Conservation (phyloP, 2,888 invertebrate genomes). For the Morinoia aosen region DNA sequence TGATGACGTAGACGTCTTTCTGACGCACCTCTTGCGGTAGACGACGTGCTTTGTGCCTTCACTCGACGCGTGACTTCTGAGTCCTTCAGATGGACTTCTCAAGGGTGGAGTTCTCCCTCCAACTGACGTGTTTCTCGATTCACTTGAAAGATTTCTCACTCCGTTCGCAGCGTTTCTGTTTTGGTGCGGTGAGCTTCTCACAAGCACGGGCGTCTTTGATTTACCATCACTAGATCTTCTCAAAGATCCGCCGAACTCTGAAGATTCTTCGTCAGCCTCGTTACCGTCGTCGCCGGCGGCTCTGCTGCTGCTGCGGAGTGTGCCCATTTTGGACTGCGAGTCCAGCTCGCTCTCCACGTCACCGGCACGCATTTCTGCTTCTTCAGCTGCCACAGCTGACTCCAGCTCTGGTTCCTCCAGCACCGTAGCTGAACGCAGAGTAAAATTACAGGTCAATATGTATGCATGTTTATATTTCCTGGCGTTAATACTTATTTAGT, state of each 20-base stretch:
- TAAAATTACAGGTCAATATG: background rate
- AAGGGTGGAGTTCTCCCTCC: background rate
- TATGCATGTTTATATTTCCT: background rate
- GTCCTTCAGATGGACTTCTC: background rate
- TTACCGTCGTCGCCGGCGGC: conserved; percentile 45
- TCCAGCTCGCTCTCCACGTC: conserved; percentile 53
- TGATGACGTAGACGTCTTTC: conserved; percentile 32
- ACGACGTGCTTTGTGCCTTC: conserved; percentile 69
- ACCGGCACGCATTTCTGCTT: conserved; percentile 47
- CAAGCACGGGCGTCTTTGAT: background rate
- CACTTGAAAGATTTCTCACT: background rate
- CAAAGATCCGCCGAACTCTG: conserved; percentile 23
- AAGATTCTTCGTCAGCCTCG: conserved; percentile 57
- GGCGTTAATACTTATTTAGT: background rate
- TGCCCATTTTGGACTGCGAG: conserved; percentile 45
- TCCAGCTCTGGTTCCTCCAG: conserved; percentile 67
- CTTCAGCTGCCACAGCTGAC: conserved; percentile 61
- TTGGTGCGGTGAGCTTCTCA: background rate
- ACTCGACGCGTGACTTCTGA: background rate
- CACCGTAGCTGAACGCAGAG: conserved; percentile 61
- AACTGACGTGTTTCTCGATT: background rate
- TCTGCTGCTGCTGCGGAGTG: conserved; percentile 5
- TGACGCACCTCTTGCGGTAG: conserved; percentile 2
- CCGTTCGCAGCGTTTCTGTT: background rate
- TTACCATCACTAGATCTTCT: background rate